Evolutionary conservation across 2,888 invertebrate species (phyloP).

Genomic region (Sarcophaga variegata): DNA sequence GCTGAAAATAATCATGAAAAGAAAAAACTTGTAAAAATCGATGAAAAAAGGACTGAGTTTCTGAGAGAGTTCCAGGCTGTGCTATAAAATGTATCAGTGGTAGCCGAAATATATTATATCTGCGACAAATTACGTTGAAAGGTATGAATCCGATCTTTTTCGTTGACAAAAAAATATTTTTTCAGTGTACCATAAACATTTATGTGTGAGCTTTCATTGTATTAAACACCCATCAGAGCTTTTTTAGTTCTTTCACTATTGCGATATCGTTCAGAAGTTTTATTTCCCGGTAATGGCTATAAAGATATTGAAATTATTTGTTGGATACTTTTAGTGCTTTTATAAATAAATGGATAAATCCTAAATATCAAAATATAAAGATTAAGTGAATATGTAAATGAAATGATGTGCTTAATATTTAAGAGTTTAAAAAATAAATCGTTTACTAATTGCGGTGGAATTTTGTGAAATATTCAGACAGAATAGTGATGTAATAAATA

Average conservation of each 20-base stretch:
- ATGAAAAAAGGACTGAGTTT: too few species aligned
- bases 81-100: too few species aligned
- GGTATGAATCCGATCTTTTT: too few species aligned
- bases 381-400: neutral
- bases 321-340: neutral
- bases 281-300: constrained; percentile 22
- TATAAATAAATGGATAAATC: neutral
- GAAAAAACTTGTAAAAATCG: too few species aligned
- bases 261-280: constrained; percentile 35
- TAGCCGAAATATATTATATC: too few species aligned
- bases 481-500: constrained; percentile 53
- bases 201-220: neutral
- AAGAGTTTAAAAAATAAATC: neutral
- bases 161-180: neutral
- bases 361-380: neutral
- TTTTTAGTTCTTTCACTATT: constrained; percentile 43
- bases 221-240: constrained; percentile 15
- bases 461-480: neutral
- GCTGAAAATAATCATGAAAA: too few species aligned
- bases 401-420: neutral
- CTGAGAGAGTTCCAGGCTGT: too few species aligned
- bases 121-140: too few species aligned
- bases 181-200: neutral
- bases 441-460: neutral
- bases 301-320: constrained; percentile 5